These are phyloP conservation scores for Mythimna pallens DNA, from an alignment of 2,888 invertebrate species.

Conservation along the genomic window DNA sequence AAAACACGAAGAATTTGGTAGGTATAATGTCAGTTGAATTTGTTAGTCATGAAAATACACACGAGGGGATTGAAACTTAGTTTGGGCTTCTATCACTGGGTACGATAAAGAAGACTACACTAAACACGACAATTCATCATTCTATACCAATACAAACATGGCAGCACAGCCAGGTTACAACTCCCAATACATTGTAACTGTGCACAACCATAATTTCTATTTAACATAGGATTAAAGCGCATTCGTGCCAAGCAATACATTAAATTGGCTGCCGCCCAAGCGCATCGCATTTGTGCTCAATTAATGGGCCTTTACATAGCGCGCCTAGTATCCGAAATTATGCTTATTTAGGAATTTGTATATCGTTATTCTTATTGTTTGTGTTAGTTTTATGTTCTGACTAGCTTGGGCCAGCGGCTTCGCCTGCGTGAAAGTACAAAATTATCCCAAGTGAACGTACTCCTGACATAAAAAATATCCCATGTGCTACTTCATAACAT, in stretches of 20 bases:
- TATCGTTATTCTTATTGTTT: slow-evolving; percentile 34
- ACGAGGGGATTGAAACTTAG: background rate
- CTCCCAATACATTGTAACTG: slow-evolving; percentile 59
- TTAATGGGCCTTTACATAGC: slow-evolving; percentile 83
- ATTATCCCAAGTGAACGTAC: no score
- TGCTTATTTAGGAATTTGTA: slow-evolving; percentile 57
- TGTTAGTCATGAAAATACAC: background rate
- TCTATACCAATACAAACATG: slow-evolving; percentile 13
- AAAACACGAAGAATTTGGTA: background rate
- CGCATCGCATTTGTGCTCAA: slow-evolving; percentile 82
- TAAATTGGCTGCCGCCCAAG: slow-evolving; percentile 87
- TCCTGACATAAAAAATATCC: no score
- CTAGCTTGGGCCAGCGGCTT: no score
- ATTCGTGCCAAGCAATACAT: slow-evolving; percentile 87
- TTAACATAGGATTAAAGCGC: slow-evolving; percentile 80
- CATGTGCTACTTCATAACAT: no score
- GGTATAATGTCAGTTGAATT: background rate
- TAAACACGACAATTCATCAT: background rate
- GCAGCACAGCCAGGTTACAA: slow-evolving; percentile 39
- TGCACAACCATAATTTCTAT: slow-evolving; percentile 79
- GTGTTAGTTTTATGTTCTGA: slow-evolving; percentile 14
- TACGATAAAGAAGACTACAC: background rate
- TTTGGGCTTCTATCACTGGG: background rate
- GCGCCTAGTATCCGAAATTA: slow-evolving; percentile 70
- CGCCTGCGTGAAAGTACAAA: no score